Conservation (phyloP, 2,113 vertebrate genomes). For the Ictalurus punctatus region DNA sequence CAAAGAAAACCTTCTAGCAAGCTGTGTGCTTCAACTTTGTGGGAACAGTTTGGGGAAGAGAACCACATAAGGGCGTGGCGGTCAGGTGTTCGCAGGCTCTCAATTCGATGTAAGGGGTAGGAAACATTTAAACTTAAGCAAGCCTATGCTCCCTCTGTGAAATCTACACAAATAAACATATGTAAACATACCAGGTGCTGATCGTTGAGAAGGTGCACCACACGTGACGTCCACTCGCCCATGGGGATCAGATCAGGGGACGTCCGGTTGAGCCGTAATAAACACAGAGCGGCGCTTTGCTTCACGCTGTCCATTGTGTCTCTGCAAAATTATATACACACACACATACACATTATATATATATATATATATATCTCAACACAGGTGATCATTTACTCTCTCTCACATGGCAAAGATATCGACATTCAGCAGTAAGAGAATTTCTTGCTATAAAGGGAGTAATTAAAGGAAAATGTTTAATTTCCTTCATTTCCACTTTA, state of each 20-base stretch:
- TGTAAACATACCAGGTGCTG: slow-evolving; percentile 85
- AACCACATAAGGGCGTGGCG: too few species aligned
- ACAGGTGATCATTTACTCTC: neutral
- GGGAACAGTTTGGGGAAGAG: too few species aligned
- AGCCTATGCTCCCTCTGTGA: neutral
- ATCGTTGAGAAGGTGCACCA: slow-evolving; percentile 91
- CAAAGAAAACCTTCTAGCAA: too few species aligned
- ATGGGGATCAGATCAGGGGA: slow-evolving; percentile 90
- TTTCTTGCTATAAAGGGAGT: neutral
- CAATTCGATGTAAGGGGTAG: too few species aligned
- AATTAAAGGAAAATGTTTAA: neutral
- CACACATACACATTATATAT: too few species aligned
- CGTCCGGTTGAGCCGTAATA: slow-evolving; percentile 88
- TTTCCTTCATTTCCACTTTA: neutral
- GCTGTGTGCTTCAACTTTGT: too few species aligned
- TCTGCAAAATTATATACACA: slow-evolving; percentile 58
- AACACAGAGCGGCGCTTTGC: slow-evolving; percentile 88
- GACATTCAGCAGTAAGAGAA: neutral
- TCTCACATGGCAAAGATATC: neutral
- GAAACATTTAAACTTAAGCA: too few species aligned
- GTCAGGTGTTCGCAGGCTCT: too few species aligned
- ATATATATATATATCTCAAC: neutral
- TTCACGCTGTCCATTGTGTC: slow-evolving; percentile 96
- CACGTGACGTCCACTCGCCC: slow-evolving; percentile 92
- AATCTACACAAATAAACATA: slow-evolving; percentile 48